These are phyloP conservation scores for Tridacna gigas DNA, from an alignment of 2,888 invertebrate genomes.

Conservation along the genomic window DNA sequence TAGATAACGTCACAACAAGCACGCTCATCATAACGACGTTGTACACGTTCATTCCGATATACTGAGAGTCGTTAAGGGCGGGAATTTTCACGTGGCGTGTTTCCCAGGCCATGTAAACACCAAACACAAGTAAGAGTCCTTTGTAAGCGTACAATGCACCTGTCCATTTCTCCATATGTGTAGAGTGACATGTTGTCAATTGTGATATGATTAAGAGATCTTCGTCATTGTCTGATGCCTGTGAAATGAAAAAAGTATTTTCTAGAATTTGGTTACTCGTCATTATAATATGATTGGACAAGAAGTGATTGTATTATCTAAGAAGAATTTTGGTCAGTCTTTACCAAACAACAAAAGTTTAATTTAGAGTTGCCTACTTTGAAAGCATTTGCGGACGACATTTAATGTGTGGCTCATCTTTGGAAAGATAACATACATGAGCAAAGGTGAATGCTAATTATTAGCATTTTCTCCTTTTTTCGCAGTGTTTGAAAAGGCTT, in stretches of 20 bases:
- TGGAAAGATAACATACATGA: no score
- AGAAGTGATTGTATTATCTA: no score
- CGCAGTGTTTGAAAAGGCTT: background rate
- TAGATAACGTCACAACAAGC: conserved; percentile 94
- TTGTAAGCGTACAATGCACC: conserved; percentile 95
- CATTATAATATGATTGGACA: no score
- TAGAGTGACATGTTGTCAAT: conserved; percentile 95
- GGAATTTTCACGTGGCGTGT: conserved; percentile 93
- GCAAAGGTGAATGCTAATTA: background rate
- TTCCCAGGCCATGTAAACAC: conserved; percentile 98
- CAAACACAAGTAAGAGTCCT: conserved; percentile 93
- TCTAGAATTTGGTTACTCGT: no score
- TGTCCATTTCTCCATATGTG: conserved; percentile 95
- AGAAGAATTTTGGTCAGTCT: no score
- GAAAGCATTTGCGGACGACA: background rate
- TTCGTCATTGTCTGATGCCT: conserved; percentile 79
- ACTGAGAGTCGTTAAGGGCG: conserved; percentile 96
- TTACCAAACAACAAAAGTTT: no score
- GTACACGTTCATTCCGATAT: conserved; percentile 96
- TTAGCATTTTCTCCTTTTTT: background rate
- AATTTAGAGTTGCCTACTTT: background rate
- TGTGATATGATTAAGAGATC: conserved; percentile 86
- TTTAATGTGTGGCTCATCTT: background rate
- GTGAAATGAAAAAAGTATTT: conserved; percentile 15
- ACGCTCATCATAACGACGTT: conserved; percentile 95